Base-by-base conservation (phyloP, 1,140 invertebrate species). In the Saccostrea cuccullata region DNA sequence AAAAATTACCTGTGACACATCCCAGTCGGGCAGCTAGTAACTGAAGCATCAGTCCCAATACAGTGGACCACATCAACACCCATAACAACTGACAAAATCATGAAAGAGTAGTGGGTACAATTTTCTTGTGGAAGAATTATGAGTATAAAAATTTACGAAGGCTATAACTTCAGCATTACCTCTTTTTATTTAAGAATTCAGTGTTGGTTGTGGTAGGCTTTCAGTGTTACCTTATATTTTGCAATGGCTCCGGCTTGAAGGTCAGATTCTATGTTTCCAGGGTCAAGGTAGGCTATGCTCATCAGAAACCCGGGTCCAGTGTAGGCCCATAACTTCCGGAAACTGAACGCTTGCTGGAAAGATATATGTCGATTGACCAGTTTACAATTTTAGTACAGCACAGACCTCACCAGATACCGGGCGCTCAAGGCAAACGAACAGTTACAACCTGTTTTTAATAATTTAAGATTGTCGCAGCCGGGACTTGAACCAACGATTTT, bases 231-330 rank as follows among this genome's bases (percentile, higher is more conserved):
- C 95, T 97, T 97, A 93, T 98, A 98, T 94, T 96, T 96, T 13
- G 97, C 98, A 36, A 96, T 95, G 9, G 97, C 96, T 85, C 98
- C 98, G 56, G 97, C 97, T 94, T 98, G 97, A 40, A 98, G 95
- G 96, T 98, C 98, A 36, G 97, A 98, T 95, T 98, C 92, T 11
- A 93, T 92, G 70, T 93, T 98, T 86, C 98, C 98, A 87, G 98
- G 98, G 96, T 98, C 98, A 70, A 98, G 94, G 95, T 98, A 98
- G 30, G 98, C 98, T 93, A 98, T 98, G 82, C 97, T 98, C 97
- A 98, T 98, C 55, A 98, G 95, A 95, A 98, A 98, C 67, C 98
- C 98, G 55, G 98, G 98, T 23, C 98, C 98, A 0, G 98, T 98
- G 94, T 98, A 98, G 58, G 97, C 97, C 98, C 97, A 98, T 95